Percentiles rank a stretch among this genome's conserved stretches.
Evolutionary conservation across 2,113 vertebrate genomes (phyloP).

Genomic region (Malurus elegans): DNA sequence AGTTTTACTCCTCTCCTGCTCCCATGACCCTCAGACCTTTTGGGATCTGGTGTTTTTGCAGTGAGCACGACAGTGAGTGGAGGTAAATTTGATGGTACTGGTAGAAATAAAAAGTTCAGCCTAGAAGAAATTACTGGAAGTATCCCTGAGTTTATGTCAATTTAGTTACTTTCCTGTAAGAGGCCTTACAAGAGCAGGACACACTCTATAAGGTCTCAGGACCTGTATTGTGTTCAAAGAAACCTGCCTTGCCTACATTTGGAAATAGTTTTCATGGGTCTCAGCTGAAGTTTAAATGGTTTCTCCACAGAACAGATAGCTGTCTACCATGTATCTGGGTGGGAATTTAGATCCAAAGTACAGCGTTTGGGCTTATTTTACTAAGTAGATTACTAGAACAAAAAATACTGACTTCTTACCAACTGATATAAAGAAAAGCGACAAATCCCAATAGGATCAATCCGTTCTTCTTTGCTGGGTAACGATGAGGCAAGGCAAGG

Average conservation of each 20-base stretch:
- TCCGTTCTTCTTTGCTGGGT: slow-evolving; percentile 69
- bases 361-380: not conserved
- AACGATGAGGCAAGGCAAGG: slow-evolving; percentile 55
- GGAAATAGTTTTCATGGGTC: not conserved
- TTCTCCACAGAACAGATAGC: not conserved
- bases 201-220: not conserved
- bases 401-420: slow-evolving; percentile 63
- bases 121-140: not conserved
- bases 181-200: not conserved
- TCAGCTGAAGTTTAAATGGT: not conserved
- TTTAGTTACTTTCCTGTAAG: not conserved
- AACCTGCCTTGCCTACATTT: accelerated
- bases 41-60: not conserved
- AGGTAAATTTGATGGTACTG: not conserved
- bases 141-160: not conserved
- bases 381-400: not conserved
- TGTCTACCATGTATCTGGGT: not conserved
- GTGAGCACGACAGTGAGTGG: accelerated
- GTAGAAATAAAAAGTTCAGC: not conserved
- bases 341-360: not conserved
- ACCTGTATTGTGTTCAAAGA: not conserved
- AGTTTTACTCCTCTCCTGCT: not conserved
- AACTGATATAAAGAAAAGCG: slow-evolving; percentile 49
- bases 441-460: slow-evolving; percentile 37
- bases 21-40: not conserved